Conservation (phyloP, 2,888 invertebrate species). For the Cerceris rybyensis region DNA sequence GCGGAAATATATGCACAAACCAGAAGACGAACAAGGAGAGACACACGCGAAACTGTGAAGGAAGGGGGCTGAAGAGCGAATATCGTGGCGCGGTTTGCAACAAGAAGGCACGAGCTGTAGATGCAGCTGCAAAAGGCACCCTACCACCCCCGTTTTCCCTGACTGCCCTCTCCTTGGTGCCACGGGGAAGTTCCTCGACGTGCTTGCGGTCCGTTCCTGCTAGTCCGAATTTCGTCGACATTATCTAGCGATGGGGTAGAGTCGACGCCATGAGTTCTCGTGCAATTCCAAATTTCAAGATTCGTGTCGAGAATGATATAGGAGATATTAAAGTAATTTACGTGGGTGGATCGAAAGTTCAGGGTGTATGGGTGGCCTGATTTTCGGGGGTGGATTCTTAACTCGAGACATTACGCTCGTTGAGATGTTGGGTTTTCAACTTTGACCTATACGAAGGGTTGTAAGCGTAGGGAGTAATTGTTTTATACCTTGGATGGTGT, state of each 20-base stretch:
- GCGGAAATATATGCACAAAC: constrained; percentile 21
- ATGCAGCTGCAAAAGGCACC: constrained; percentile 28
- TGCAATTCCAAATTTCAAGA: not conserved
- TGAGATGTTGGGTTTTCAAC: no score
- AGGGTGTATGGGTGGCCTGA: no score
- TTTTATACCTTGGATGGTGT: no score
- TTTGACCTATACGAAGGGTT: no score
- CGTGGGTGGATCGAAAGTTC: no score
- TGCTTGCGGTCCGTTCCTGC: constrained; percentile 57
- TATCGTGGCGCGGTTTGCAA: constrained; percentile 25
- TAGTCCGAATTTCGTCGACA: constrained; percentile 50
- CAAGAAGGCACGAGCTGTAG: constrained; percentile 55
- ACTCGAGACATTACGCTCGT: no score
- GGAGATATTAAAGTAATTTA: no score
- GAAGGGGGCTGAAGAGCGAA: constrained; percentile 4
- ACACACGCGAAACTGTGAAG: not conserved
- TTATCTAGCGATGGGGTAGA: constrained; percentile 33
- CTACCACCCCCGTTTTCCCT: constrained; percentile 9
- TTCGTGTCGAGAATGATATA: not conserved
- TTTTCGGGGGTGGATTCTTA: no score
- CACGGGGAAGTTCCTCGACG: constrained; percentile 39
- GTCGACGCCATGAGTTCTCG: not conserved
- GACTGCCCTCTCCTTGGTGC: constrained; percentile 14
- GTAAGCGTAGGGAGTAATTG: no score
- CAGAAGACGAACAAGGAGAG: not conserved